Base-by-base conservation (phyloP, 2,113 vertebrate species). In the Xyrauchen texanus region DNA sequence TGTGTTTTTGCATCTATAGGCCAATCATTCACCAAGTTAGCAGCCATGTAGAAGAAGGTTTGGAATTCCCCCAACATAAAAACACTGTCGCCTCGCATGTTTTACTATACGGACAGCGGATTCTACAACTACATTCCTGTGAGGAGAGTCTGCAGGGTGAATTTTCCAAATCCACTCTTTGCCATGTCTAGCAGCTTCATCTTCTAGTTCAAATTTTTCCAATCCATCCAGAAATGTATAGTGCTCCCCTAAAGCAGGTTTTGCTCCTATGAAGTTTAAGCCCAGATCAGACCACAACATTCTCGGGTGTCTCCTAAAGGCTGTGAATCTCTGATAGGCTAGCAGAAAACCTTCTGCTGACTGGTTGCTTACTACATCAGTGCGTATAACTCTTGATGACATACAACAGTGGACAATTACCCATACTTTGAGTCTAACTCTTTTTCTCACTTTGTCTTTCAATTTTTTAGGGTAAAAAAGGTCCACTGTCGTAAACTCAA, bases 401-500 rank as follows among this genome's bases (percentile, higher is more conserved):
- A 84, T 82, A 13, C 75, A 81, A 45, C 79, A 77, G 9, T 77
- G 81, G 6, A 83, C 75, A 21, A 77, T n/a, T 11, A 78, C 78
- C 69, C 77, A 85, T 1, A 83, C 69, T 10, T 83, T 85, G 0
- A 74, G 49, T 8, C 8, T 67, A 0, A 52, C 64, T 49, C 34
- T 83, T 44, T 74, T 85, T 4, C 13, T 85, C 9, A 77, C 49
- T 4, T 71, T 74, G 42, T 81, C 70, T n/a, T 67, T 87, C 0
- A 85, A 74, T 12, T 70, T 6, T 7, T 76, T 82, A 2, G 83
- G 81, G 12, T 69, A 74, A 63, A 87, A 87, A 0, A 85, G 47
- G 11, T 82, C 80, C 7, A 78, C 3, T 1, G 80, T 73, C 11
- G 77, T 85, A 46, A n/a, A 82, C n/a, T 78, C 62, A 45, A 84